These are phyloP conservation scores for Aphidius colemani DNA, from an alignment of 2,888 invertebrate species.

Conservation along the genomic window DNA sequence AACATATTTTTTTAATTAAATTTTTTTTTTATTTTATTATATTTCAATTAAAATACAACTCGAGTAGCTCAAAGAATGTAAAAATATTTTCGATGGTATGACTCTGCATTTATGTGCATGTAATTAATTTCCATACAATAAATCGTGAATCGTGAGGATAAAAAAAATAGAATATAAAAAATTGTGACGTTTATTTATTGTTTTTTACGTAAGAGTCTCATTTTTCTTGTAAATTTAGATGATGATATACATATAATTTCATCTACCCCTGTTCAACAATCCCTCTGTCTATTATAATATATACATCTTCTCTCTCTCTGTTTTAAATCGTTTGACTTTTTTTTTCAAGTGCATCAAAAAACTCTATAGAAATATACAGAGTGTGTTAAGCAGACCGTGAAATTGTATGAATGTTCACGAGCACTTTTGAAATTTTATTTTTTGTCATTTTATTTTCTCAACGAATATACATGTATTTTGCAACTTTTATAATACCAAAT, in stretches of 20 bases:
- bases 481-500: conserved; percentile 8
- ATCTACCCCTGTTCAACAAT: not conserved
- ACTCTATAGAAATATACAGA: conserved; percentile 30
- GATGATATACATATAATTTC: not conserved
- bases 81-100: conserved; percentile 44
- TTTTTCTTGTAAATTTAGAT: too few relatives aligned
- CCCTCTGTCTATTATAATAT: conserved; percentile 25
- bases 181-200: conserved; percentile 1
- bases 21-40: too few relatives aligned
- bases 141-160: conserved; percentile 37
- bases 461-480: conserved; percentile 30
- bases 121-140: conserved; percentile 60
- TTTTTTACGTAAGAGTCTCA: not conserved
- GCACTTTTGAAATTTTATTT: too few relatives aligned
- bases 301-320: conserved; percentile 26
- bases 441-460: not conserved
- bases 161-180: conserved; percentile 27
- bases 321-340: conserved; percentile 14
- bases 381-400: conserved; percentile 58
- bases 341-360: not conserved
- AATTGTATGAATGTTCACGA: conserved; percentile 56
- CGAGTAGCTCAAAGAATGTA: conserved; percentile 14
- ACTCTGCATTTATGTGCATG: conserved; percentile 56
- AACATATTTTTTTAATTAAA: too few relatives aligned
- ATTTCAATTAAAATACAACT: too few relatives aligned